Evolutionary conservation across 2,113 vertebrate genomes (phyloP).

Genomic region (Malurus cyaneus): DNA sequence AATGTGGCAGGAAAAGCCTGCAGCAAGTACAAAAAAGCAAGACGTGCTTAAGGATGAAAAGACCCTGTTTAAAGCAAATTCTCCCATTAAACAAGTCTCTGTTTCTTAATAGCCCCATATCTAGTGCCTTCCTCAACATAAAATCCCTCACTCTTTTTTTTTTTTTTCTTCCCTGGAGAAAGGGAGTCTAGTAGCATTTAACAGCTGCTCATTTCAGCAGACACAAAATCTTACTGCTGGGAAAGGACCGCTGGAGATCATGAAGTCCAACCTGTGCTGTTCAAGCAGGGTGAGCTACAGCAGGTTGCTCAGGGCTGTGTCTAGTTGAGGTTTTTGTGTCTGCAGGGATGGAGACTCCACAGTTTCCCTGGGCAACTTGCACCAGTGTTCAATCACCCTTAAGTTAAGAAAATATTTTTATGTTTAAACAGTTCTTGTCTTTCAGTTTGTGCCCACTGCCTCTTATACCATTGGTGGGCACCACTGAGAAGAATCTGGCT

Average conservation of each 20-base stretch:
- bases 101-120: not conserved
- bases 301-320: not conserved
- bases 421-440: not conserved
- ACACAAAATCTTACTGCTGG: not conserved
- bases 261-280: not conserved
- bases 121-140: not conserved
- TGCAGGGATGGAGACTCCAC: not conserved
- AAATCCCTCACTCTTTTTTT: not conserved
- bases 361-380: not conserved
- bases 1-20: not conserved
- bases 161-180: not conserved
- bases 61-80: not conserved
- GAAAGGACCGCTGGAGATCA: not conserved
- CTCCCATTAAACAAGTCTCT: not conserved
- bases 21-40: not conserved
- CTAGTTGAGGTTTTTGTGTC: not conserved
- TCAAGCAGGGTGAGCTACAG: not conserved
- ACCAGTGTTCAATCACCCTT: not conserved
- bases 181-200: not conserved
- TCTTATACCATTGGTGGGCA: not conserved
- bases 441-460: not conserved
- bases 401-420: not conserved
- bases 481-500: not conserved
- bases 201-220: not conserved
- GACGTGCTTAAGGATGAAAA: not conserved